Evolutionary conservation across 2,113 vertebrate species (phyloP).

Genomic region (Bagarius yarrelli): DNA sequence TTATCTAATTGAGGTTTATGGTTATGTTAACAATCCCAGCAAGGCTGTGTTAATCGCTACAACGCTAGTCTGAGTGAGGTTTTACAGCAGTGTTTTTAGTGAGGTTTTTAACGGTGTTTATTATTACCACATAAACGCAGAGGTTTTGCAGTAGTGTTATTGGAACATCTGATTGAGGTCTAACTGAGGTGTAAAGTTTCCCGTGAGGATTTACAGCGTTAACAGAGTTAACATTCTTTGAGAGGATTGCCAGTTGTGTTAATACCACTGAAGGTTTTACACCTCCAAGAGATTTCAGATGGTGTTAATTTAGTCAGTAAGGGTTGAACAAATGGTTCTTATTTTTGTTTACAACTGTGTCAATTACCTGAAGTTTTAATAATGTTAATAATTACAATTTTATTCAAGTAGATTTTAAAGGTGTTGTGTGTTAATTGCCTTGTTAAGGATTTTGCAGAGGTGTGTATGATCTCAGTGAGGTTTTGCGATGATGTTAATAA

Average conservation of each 20-base stretch:
- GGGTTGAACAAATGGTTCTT: neutral
- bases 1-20: neutral
- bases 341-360: neutral
- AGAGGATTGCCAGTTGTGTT: neutral
- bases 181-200: too few species aligned
- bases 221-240: too few species aligned
- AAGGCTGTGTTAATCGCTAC: conserved; percentile 55
- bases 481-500: neutral
- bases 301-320: neutral
- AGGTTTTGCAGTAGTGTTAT: too few species aligned
- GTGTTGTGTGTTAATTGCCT: neutral
- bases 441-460: neutral
- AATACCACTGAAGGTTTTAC: neutral
- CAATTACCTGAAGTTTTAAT: neutral
- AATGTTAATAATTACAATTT: neutral
- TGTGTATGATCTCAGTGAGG: neutral
- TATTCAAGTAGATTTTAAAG: neutral
- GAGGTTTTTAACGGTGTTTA: neutral
- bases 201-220: too few species aligned
- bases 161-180: too few species aligned
- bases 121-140: neutral
- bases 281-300: neutral
- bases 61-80: conserved; percentile 76
- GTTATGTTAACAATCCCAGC: neutral
- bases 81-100: conserved; percentile 48